phyloP scores from a whole-genome alignment of 2,797 vertebrate species.

The Monodelphis domestica region DNA sequence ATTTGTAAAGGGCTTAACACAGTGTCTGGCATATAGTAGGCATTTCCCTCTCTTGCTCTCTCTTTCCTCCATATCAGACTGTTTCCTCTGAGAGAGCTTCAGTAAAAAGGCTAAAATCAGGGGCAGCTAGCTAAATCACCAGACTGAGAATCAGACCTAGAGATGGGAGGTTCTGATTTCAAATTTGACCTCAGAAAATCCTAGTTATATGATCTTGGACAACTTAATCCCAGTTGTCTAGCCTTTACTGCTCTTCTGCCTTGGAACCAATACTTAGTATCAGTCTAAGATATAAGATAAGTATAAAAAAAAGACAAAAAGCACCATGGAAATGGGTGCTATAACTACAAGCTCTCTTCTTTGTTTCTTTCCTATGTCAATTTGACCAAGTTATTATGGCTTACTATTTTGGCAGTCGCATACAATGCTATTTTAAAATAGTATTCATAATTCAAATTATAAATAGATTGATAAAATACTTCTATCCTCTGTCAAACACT shows the following conservation, averaged over 20 bases:
- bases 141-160: too few species aligned
- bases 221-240: too few species aligned
- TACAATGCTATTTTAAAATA: not conserved
- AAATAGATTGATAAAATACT: not conserved
- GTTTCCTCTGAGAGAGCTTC: not conserved
- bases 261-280: too few species aligned
- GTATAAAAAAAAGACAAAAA: not conserved
- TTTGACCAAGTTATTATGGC: not conserved
- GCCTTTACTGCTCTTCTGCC: too few species aligned
- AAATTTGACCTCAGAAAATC: too few species aligned
- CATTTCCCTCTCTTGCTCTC: not conserved
- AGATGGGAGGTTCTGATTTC: too few species aligned
- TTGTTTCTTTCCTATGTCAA: not conserved
- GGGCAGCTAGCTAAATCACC: too few species aligned
- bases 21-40: not conserved
- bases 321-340: not conserved
- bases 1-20: not conserved
- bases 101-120: not conserved
- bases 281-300: too few species aligned
- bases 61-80: not conserved
- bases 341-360: not conserved
- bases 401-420: not conserved
- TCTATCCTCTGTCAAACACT: not conserved
- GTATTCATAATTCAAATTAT: not conserved
- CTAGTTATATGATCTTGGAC: too few species aligned